Base-by-base conservation (phyloP, 2,113 vertebrate genomes). In the Coturnix japonica region DNA sequence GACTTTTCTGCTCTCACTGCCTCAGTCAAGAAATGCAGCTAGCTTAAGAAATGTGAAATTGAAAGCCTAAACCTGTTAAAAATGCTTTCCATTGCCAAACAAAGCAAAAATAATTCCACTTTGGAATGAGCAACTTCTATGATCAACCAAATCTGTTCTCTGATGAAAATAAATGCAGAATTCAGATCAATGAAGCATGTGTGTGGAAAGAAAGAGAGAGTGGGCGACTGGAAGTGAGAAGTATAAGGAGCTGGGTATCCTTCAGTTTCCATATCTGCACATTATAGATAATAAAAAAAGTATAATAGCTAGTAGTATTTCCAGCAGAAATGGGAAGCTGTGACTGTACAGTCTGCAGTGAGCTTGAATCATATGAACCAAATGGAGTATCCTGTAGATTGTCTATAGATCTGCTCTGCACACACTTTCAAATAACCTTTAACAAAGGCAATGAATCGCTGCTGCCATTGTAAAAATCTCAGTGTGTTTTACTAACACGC, bases 341-440 rank as follows among this genome's bases (percentile, higher is more conserved):
- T 93, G 80, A 72, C 43, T 87, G 28, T 61, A 91, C 51, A 89
- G 63, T 89, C 76, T 82, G 56, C 80, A 93, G 74, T 2, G 8
- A 93, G 63, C 73, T 89, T 88, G 73, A 85, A 87, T 93, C 56
- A 53, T 54, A 54, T 6, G 56, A 93, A 78, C 56, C 70, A 89
- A 96, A 72, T 85, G 78, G 77, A 92, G 92, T 76, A 95, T 93
- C 59, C 70, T 87, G 85, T 71, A 84, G 91, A 44, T 95, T 97
- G 97, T 96, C 89, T 96, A 92, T 86, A 94, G 74, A 94, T 94
- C 73, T 93, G 77, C 74, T 95, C 92, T 78, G 65, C 19, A 16
- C 54, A 86, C 37, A 25, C 92, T 97, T 97, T 53, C 95, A 97
- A 97, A 93, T 95, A 96, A 93, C 87, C 72, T 95, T 92, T 96